These are phyloP conservation scores for Epistrophella euchroma DNA, from an alignment of 2,888 invertebrate species.

Conservation along the genomic window DNA sequence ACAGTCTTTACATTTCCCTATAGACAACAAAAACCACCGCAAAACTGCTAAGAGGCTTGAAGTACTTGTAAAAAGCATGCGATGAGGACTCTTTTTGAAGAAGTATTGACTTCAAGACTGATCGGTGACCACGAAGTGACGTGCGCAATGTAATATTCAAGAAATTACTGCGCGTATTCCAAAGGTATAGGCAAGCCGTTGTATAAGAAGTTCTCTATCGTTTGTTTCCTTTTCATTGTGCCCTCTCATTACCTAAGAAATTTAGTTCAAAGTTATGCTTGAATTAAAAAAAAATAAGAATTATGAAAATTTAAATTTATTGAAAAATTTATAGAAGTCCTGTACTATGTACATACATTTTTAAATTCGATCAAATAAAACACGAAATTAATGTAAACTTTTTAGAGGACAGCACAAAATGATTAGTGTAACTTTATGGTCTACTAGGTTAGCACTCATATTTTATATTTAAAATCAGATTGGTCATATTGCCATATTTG, in stretches of 20 bases:
- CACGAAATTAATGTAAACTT: too few species aligned
- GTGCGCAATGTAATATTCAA: conserved; percentile 71
- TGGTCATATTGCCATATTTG: too few species aligned
- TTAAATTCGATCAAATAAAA: too few species aligned
- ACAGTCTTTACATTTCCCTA: neutral
- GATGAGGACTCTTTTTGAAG: conserved; percentile 66
- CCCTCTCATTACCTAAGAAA: conserved; percentile 49
- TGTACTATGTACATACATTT: too few species aligned
- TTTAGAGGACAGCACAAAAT: too few species aligned
- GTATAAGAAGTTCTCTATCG: conserved; percentile 5
- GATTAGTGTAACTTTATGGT: too few species aligned
- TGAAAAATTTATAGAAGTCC: neutral
- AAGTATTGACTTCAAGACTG: conserved; percentile 72
- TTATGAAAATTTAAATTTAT: neutral
- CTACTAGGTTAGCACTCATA: too few species aligned
- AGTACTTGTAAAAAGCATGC: conserved; percentile 70
- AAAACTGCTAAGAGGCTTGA: conserved; percentile 32
- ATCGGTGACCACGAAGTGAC: conserved; percentile 75
- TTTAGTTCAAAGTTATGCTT: conserved; percentile 39
- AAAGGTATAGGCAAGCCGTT: conserved; percentile 32
- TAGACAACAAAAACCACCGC: conserved; percentile 58
- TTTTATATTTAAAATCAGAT: too few species aligned
- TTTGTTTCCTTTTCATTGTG: conserved; percentile 27
- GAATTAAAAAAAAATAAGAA: neutral
- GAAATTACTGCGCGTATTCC: conserved; percentile 70